A percentile compares a stretch with the other conserved stretches of the same genome.
Conservation (phyloP, 2,113 vertebrate species). For the Aegithalos caudatus region DNA sequence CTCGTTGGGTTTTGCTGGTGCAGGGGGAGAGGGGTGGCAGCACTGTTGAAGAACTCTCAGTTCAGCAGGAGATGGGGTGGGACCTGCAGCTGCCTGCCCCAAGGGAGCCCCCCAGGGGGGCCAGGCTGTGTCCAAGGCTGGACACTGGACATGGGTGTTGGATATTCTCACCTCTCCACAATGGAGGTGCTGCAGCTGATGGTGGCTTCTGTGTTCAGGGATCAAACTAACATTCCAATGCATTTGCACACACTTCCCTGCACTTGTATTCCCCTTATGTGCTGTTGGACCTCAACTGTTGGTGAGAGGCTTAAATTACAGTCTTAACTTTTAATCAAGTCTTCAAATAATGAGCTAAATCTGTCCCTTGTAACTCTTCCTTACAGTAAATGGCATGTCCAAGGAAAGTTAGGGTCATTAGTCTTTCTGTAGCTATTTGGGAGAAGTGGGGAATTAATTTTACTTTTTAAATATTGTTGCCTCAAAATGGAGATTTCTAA, state of each 20-base stretch:
- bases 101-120: neutral
- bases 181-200: neutral
- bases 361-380: neutral
- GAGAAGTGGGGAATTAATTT: neutral
- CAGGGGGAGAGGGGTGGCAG: neutral
- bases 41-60: neutral
- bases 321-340: neutral
- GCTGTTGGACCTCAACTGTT: neutral
- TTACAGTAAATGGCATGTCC: neutral
- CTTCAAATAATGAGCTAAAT: neutral
- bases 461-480: neutral
- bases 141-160: neutral
- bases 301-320: neutral
- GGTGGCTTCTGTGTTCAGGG: neutral
- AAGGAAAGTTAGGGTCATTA: neutral
- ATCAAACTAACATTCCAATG: neutral
- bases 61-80: neutral
- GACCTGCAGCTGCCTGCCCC: neutral
- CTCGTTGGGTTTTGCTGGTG: neutral
- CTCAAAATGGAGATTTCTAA: neutral
- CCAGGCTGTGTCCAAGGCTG: neutral
- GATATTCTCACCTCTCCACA: neutral
- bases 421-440: neutral
- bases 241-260: neutral
- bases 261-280: neutral